phyloP scores from a whole-genome alignment of 2,888 invertebrate genomes.

The Agrochola litura region DNA sequence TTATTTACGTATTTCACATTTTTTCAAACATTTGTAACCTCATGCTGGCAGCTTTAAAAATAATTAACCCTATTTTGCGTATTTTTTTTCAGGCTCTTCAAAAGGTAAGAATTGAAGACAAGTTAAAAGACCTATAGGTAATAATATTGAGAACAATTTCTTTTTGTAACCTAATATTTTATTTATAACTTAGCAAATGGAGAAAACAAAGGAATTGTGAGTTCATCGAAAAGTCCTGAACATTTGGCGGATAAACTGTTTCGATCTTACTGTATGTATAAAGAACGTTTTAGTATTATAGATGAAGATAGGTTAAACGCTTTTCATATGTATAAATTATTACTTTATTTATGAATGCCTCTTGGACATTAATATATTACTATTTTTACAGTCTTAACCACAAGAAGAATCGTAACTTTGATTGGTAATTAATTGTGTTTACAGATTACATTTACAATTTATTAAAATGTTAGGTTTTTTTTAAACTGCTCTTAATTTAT shows the following conservation, averaged over 20 bases:
- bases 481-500: conserved; percentile 28
- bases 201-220: conserved; percentile 82
- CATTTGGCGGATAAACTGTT: conserved; percentile 81
- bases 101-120: conserved; percentile 69
- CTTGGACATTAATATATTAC: too few relatives aligned
- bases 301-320: neutral
- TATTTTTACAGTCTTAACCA: conserved; percentile 72
- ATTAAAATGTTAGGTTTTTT: neutral
- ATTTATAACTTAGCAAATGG: conserved; percentile 43
- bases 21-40: neutral
- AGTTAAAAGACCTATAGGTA: neutral
- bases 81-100: conserved; percentile 69
- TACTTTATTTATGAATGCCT: neutral
- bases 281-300: neutral
- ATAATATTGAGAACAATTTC: neutral
- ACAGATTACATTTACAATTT: neutral
- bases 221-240: conserved; percentile 71
- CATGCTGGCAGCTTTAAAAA: neutral
- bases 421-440: conserved; percentile 64
- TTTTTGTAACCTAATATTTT: neutral
- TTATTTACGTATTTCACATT: neutral
- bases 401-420: conserved; percentile 72
- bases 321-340: neutral
- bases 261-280: conserved; percentile 78
- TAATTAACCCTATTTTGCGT: neutral